Conservation (phyloP, 2,888 invertebrate genomes). For the Sphinx pinastri region DNA sequence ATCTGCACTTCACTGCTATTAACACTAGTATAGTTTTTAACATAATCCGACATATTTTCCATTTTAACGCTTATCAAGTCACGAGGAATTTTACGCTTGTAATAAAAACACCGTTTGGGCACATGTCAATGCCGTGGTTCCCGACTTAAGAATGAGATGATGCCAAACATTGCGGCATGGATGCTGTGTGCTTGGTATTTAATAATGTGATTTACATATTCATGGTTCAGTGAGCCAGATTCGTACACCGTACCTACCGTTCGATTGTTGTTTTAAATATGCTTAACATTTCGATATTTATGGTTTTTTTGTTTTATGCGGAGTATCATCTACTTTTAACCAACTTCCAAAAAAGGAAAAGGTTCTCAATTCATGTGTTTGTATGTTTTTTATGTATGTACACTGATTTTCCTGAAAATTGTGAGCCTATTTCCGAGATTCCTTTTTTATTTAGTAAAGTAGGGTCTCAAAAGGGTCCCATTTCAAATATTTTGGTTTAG, state of each 20-base stretch:
- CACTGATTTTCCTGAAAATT: too few relatives aligned
- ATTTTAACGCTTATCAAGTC: conserved; percentile 38
- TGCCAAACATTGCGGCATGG: conserved; percentile 57
- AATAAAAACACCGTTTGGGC: conserved; percentile 32
- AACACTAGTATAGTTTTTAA: conserved; percentile 45
- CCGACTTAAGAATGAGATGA: conserved; percentile 59
- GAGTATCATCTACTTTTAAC: background rate
- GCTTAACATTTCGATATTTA: background rate
- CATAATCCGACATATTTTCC: conserved; percentile 39
- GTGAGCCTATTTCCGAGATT: too few relatives aligned
- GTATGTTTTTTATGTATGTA: too few relatives aligned
- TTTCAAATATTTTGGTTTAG: too few relatives aligned
- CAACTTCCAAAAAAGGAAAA: too few relatives aligned
- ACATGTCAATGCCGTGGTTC: conserved; percentile 61
- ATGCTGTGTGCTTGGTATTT: conserved; percentile 56
- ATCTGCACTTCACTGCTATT: conserved; percentile 63
- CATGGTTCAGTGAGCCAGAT: conserved; percentile 48
- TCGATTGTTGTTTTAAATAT: background rate
- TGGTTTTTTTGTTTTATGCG: background rate
- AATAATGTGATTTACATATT: conserved; percentile 68
- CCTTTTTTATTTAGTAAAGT: too few relatives aligned
- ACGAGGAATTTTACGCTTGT: background rate
- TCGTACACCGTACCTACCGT: background rate
- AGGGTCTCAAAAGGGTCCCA: too few relatives aligned
- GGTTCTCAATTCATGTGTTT: too few relatives aligned